Conservation (phyloP, 2,797 vertebrate genomes). For the Acrossocheilus fasciatus region DNA sequence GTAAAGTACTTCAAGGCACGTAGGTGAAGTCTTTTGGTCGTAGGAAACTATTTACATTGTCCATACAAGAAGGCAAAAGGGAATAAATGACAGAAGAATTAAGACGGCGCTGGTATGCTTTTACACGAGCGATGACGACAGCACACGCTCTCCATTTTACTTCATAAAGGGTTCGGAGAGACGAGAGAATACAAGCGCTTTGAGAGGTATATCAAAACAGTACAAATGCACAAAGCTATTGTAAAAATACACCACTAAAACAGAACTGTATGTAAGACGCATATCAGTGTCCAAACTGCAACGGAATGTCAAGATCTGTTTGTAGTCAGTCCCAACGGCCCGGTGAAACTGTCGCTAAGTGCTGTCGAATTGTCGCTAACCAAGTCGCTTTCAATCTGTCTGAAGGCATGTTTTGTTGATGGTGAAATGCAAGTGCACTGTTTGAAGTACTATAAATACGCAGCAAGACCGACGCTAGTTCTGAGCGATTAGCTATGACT, state of each 20-base stretch:
- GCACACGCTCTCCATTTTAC: slow-evolving; percentile 11
- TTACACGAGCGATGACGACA: background rate
- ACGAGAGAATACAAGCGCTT: slow-evolving; percentile 36
- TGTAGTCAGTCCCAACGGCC: slow-evolving; percentile 7
- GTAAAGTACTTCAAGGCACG: slow-evolving; percentile 57
- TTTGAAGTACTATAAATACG: slow-evolving; percentile 35
- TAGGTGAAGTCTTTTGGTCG: slow-evolving; percentile 62
- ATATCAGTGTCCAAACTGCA: slow-evolving; percentile 33
- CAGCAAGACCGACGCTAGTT: slow-evolving; percentile 30
- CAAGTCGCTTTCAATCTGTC: background rate
- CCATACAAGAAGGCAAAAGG: slow-evolving; percentile 18
- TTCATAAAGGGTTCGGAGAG: slow-evolving; percentile 32
- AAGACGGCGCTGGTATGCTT: slow-evolving; percentile 43
- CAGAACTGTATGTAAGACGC: slow-evolving; percentile 17
- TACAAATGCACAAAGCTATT: slow-evolving; percentile 57
- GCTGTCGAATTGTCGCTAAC: slow-evolving; percentile 13
- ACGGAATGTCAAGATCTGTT: slow-evolving; percentile 52
- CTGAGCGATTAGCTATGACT: slow-evolving; percentile 37
- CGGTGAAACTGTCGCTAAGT: slow-evolving; percentile 12
- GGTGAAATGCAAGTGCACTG: slow-evolving; percentile 30
- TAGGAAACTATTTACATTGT: slow-evolving; percentile 63
- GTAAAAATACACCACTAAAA: slow-evolving; percentile 49
- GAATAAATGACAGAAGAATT: slow-evolving; percentile 29
- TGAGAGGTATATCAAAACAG: slow-evolving; percentile 57
- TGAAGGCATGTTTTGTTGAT: slow-evolving; percentile 23